Base-by-base conservation (phyloP, 2,113 vertebrate genomes). In the Tragelaphus buxtoni region DNA sequence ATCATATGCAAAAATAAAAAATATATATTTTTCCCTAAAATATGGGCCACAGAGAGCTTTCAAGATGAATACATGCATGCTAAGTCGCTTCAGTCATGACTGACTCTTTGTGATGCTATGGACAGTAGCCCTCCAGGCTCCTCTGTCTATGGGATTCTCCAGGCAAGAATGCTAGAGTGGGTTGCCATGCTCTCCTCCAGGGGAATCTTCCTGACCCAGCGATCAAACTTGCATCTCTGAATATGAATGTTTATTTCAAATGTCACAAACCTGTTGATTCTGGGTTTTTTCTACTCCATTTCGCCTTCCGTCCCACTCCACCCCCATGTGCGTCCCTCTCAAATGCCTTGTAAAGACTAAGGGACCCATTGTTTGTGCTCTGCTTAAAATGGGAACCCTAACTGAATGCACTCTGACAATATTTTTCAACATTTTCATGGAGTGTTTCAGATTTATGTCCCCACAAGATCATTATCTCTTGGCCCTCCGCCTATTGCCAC, bases 371-470 rank as follows among this genome's bases (percentile, higher is more conserved):
- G 72, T 94, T 91, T 80, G 51, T 72, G 35, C 45, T 55, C 55
- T 86, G n/a, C 61, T 63, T 61, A 56, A 89, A 80, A 93, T 51
- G 90, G 49, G 22, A 94, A 39, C 26, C 30, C 56, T 82, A 92
- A 94, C 69, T 86, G 42, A 95, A 88, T 92, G 76, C 24, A 74
- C 39, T 88, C 85, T 81, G 60, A 95, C 60, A 95, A 88, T 85
- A 84, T 69, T 94, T 92, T 94, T 85, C 84, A 96, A 77, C 65
- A 92, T 96, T 94, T 95, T 94, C 81, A 80, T 12, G 47, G 87
- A 96, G 88, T 80, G 76, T 81, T 96, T 94, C 80, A 87, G 87
- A 97, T 85, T 92, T 79, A 90, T 77, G n/a, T 84, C 95, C 49
- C 61, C 28, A 51, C 72, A 45, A 74, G 94, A 94, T 92, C 80